Evolutionary conservation across 1,140 invertebrate genomes (phyloP).

Genomic region (Dufourea novaeangliae): DNA sequence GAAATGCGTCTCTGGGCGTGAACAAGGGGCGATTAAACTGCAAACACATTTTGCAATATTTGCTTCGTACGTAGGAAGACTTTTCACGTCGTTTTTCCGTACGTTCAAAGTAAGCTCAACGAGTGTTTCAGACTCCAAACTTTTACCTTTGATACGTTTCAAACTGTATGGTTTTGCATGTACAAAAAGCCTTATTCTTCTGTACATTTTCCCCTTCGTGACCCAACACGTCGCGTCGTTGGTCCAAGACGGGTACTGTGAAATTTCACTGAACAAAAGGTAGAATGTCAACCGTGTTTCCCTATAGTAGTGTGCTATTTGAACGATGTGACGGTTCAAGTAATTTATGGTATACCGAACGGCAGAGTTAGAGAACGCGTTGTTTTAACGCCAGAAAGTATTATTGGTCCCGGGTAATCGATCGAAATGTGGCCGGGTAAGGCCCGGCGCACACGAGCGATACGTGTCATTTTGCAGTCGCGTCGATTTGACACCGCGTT

Average conservation of each 20-base stretch:
- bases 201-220: constrained; percentile 20
- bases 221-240: constrained; percentile 52
- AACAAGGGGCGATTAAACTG: no score
- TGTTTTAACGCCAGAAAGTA: constrained; percentile 64
- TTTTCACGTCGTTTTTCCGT: no score
- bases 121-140: no score
- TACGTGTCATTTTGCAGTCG: no score
- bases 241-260: constrained; percentile 55
- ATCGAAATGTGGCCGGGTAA: constrained; percentile 75
- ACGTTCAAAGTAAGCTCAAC: no score
- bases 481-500: no score
- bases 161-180: no score
- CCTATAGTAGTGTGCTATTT: constrained; percentile 19
- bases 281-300: constrained; percentile 30
- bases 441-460: no score
- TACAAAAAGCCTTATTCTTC: constrained; percentile 36
- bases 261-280: background rate
- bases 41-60: no score
- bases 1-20: no score
- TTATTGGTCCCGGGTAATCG: constrained; percentile 77
- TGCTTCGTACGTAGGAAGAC: no score
- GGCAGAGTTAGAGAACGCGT: constrained; percentile 63
- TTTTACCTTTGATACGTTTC: no score
- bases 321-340: constrained; percentile 39
- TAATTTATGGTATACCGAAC: constrained; percentile 45